Conservation (phyloP, 2,113 vertebrate genomes). For the Mesocricetus auratus region DNA sequence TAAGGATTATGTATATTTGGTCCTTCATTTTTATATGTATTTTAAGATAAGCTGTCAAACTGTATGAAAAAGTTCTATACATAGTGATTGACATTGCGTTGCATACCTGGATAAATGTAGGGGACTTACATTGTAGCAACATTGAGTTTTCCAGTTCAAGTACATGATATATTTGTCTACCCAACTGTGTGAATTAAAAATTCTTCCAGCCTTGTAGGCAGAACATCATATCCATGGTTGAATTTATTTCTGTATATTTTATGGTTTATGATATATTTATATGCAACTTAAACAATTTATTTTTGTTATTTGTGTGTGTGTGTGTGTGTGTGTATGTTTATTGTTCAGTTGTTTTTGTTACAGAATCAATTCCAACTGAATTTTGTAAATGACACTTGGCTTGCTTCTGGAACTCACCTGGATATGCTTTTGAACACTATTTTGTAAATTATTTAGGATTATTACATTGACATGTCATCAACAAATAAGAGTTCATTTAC, state of each 20-base stretch:
- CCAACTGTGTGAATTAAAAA: background rate
- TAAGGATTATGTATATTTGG: background rate
- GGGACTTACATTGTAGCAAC: background rate
- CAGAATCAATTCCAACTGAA: no score
- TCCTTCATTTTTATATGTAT: background rate
- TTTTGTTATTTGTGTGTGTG: background rate
- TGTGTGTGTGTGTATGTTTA: background rate
- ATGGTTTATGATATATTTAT: background rate
- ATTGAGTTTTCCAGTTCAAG: background rate
- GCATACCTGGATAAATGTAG: background rate
- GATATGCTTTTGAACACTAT: background rate
- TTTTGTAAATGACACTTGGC: background rate
- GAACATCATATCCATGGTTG: background rate
- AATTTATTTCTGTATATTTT: background rate
- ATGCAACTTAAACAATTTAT: background rate
- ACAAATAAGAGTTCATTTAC: background rate
- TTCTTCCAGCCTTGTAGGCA: background rate
- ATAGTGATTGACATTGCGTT: background rate
- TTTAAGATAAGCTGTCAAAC: background rate
- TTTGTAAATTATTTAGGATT: background rate
- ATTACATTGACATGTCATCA: background rate
- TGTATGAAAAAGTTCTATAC: background rate
- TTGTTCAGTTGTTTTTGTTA: no score
- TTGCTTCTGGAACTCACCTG: background rate
- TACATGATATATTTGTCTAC: background rate